These are phyloP conservation scores for Oscheius sp. DNA, from an alignment of 2,888 invertebrate species.

Conservation along the genomic window DNA sequence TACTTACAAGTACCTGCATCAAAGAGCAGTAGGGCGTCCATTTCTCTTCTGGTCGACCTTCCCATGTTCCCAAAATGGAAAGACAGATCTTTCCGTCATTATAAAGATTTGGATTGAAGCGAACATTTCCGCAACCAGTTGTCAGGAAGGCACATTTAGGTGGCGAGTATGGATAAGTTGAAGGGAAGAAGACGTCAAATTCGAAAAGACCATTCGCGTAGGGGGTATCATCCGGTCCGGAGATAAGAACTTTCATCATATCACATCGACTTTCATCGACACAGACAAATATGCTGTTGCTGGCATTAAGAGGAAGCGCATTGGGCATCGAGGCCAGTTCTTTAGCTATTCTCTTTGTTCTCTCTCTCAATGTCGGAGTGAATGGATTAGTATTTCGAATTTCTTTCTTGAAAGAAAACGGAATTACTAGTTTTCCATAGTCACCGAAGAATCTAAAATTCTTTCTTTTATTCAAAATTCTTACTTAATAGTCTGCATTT, in stretches of 20 bases:
- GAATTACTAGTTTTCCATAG: conserved; percentile 57
- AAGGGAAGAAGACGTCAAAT: conserved; percentile 70
- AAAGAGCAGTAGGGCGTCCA: conserved; percentile 70
- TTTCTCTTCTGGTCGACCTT: conserved; percentile 70
- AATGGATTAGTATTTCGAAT: conserved; percentile 68
- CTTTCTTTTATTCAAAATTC: background rate
- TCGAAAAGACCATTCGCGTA: conserved; percentile 76
- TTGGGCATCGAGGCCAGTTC: conserved; percentile 69
- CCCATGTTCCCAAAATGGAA: conserved; percentile 70
- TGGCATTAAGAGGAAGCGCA: conserved; percentile 61
- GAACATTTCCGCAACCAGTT: conserved; percentile 75
- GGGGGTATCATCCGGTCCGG: conserved; percentile 75
- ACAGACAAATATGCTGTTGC: conserved; percentile 69
- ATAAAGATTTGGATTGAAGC: conserved; percentile 78
- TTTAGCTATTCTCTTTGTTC: conserved; percentile 64
- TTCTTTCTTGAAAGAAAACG: conserved; percentile 68
- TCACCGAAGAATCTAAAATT: conserved; percentile 59
- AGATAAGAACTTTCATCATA: conserved; percentile 67
- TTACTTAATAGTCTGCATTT: conserved; percentile 45
- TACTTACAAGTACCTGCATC: conserved; percentile 69
- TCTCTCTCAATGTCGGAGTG: conserved; percentile 61
- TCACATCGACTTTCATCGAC: conserved; percentile 69
- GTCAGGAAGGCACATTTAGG: conserved; percentile 77
- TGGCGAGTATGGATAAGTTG: conserved; percentile 75
- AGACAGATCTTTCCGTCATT: conserved; percentile 75